Evolutionary conservation across 2,888 invertebrate genomes (phyloP).

Genomic region (Pediacus dermestoides): DNA sequence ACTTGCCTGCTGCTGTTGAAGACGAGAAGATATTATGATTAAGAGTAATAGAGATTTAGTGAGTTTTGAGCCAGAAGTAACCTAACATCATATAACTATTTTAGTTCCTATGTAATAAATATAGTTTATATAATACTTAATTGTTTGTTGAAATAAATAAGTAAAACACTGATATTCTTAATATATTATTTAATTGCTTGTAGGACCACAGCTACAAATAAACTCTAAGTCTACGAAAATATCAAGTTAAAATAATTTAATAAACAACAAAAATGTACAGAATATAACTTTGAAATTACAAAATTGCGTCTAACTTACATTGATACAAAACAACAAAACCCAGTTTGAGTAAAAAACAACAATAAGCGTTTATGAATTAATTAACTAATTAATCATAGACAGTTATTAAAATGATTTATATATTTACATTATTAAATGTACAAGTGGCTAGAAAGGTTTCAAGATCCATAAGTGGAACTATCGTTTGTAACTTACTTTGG

Average conservation of each 20-base stretch:
- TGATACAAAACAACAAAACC: constrained; percentile 33
- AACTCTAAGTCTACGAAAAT: constrained; percentile 43
- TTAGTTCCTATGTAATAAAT: too few relatives aligned
- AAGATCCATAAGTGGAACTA: too few relatives aligned
- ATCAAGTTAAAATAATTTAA: constrained; percentile 46
- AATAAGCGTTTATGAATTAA: constrained; percentile 26
- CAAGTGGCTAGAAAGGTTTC: constrained; percentile 33
- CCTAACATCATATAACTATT: too few relatives aligned
- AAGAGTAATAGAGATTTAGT: too few relatives aligned
- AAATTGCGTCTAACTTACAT: constrained; percentile 32
- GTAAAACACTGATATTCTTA: constrained; percentile 16
- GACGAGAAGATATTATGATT: neutral
- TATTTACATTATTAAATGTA: constrained; percentile 44
- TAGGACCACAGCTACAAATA: constrained; percentile 47
- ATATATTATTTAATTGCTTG: constrained; percentile 43
- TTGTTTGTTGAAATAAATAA: neutral
- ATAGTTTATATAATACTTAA: too few relatives aligned
- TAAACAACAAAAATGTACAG: constrained; percentile 47
- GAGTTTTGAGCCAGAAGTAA: too few relatives aligned
- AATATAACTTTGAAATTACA: constrained; percentile 37
- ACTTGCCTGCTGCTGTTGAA: neutral
- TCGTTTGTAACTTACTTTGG: too few relatives aligned
- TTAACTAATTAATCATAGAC: constrained; percentile 24
- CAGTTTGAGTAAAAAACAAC: constrained; percentile 31
- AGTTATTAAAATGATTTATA: constrained; percentile 37